phyloP scores from a whole-genome alignment of 2,797 vertebrate species.

The Tragelaphus oryx region DNA sequence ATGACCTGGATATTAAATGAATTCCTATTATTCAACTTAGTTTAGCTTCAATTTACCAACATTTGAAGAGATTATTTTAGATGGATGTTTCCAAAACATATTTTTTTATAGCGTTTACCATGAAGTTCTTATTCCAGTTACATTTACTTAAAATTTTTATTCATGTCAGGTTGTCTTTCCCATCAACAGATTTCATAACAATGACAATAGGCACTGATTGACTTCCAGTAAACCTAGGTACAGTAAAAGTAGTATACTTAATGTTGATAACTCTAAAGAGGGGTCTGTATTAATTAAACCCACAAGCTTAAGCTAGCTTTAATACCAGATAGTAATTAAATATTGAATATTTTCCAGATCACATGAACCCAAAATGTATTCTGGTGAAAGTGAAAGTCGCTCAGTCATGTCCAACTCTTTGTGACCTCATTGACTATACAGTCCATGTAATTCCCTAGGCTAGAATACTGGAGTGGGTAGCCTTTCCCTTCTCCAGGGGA shows the following conservation, averaged over 20 bases:
- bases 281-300: neutral
- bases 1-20: neutral
- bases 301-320: neutral
- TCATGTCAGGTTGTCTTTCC: neutral
- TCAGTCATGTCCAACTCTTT: neutral
- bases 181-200: neutral
- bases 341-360: neutral
- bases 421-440: neutral
- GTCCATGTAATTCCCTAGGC: neutral
- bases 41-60: neutral
- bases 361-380: neutral
- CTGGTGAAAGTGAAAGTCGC: neutral
- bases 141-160: neutral
- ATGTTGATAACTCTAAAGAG: neutral
- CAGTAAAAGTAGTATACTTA: neutral
- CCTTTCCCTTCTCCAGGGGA: neutral
- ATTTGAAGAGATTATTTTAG: neutral
- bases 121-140: neutral
- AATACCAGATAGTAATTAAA: neutral
- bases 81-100: neutral
- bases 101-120: neutral
- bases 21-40: neutral
- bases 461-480: neutral
- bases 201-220: neutral
- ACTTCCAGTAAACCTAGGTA: neutral